Conservation (phyloP, 2,888 invertebrate species). For the Pachycephus smyrnensis region DNA sequence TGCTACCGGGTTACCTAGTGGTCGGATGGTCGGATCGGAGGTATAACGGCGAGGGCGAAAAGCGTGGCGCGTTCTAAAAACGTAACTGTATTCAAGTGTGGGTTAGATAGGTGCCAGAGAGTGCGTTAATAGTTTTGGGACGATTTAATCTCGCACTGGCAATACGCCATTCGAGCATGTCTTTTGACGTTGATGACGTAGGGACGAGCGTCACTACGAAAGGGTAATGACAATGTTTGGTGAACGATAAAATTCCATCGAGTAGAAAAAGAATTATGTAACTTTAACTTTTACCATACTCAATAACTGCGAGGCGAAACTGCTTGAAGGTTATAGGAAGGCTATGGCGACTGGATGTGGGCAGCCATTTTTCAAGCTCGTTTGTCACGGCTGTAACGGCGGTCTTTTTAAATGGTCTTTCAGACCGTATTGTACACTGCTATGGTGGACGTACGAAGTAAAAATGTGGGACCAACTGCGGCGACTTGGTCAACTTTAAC, state of each 20-base stretch:
- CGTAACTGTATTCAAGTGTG: background rate
- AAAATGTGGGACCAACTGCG: background rate
- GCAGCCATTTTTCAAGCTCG: background rate
- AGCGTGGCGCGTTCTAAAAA: slow-evolving; percentile 4
- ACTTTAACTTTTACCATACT: too few species aligned
- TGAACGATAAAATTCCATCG: background rate
- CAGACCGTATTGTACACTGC: background rate
- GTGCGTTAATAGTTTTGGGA: slow-evolving; percentile 6
- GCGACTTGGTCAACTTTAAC: background rate
- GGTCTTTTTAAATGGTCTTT: background rate
- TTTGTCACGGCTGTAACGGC: background rate
- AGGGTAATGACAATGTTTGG: background rate
- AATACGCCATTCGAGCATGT: background rate
- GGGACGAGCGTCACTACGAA: background rate
- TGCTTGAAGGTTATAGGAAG: background rate
- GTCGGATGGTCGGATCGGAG: background rate
- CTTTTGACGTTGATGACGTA: background rate
- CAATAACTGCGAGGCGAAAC: background rate
- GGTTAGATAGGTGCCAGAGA: background rate
- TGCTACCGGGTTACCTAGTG: background rate
- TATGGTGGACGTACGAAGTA: background rate
- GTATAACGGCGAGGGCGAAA: background rate
- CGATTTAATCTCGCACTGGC: slow-evolving; percentile 7
- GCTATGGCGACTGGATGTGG: background rate
- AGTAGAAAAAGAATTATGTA: background rate